Base-by-base conservation (phyloP, 2,888 invertebrate species). In the Trichogramma evanescens region DNA sequence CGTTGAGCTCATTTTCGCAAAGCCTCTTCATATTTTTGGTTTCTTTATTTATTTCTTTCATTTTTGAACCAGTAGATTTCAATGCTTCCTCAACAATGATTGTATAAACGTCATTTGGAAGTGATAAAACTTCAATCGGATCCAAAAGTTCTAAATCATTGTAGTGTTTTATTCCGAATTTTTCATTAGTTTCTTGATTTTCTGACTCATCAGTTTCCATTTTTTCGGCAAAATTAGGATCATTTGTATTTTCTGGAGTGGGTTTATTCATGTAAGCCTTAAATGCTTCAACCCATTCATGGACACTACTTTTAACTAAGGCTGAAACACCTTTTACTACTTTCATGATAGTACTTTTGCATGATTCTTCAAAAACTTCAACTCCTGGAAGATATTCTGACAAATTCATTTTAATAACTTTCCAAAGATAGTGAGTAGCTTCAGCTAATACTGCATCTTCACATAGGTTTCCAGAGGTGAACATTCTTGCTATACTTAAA, bases 371-470 rank as follows among this genome's bases (percentile, higher is more conserved):
- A 26, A 44, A 54, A 4, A 49, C 45, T 7, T 41, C 9, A 13
- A 63, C 7, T 5, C 50, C 50, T 6, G 60, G 59, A 3, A 56
- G 6, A 3, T 5, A n/a, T 1, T 26, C 40, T 0, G 38, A n/a
- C 5, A 61, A 50, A 43, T 63, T 61, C 1, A 54, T 41, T 49
- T 63, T 63, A 1, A 59, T n/a, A 0, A 56, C 1, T 4, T 26
- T 1, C 61, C 63, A 63, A 42, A 63, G 8, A 38, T 61, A 63
- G 13, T 61, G 61, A 4, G 61, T 54, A n/a, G 48, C 46, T 13
- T 61, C 56, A 3, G 41, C 8, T 5, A 58, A 52, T 5, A 41
- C 4, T 6, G 58, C 48, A 3, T 61, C 58, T 7, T 13, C 50
- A 10, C 7, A 50, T 10, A 10, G 7, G 7, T 50, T 10, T 10